Percentiles rank a stretch among this genome's conserved stretches.
phyloP scores from a whole-genome alignment of 2,888 invertebrate genomes.

The Barypeithes pellucidus region DNA sequence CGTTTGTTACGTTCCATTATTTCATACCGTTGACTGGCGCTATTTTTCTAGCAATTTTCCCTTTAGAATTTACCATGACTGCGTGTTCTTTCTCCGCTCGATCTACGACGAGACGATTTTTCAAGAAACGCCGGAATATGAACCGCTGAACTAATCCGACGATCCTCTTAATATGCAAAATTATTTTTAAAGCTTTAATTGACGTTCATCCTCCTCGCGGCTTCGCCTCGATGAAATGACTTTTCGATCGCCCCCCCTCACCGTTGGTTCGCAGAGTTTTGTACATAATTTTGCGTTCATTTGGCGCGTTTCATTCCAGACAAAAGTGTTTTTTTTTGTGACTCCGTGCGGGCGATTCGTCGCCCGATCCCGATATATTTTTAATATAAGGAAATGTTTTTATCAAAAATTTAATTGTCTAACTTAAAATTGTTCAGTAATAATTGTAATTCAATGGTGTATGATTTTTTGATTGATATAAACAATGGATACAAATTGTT shows the following conservation, averaged over 20 bases:
- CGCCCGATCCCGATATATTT: conserved; percentile 65
- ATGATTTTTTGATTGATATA: conserved; percentile 70
- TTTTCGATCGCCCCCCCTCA: not conserved
- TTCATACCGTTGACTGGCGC: too few relatives aligned
- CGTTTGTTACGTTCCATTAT: too few relatives aligned
- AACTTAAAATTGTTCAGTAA: conserved; percentile 62
- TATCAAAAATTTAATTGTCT: conserved; percentile 61
- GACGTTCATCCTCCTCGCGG: not conserved
- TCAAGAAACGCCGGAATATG: too few relatives aligned
- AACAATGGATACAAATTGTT: conserved; percentile 71
- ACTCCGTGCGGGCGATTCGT: conserved; percentile 55
- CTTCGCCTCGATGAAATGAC: conserved; percentile 21
- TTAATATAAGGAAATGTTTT: conserved; percentile 65
- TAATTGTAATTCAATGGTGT: conserved; percentile 68
- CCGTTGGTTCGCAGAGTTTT: conserved; percentile 55
- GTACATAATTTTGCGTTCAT: conserved; percentile 59
- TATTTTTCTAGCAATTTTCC: too few relatives aligned
- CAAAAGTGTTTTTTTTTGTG: conserved; percentile 54
- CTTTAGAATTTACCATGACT: too few relatives aligned
- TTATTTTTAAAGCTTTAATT: not conserved
- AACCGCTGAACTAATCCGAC: too few relatives aligned
- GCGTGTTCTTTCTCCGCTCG: too few relatives aligned
- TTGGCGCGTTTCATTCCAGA: conserved; percentile 67
- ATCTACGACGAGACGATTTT: too few relatives aligned
- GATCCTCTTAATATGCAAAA: conserved; percentile 1